phyloP scores from a whole-genome alignment of 2,797 vertebrate genomes.

The Girardinus metallicus region DNA sequence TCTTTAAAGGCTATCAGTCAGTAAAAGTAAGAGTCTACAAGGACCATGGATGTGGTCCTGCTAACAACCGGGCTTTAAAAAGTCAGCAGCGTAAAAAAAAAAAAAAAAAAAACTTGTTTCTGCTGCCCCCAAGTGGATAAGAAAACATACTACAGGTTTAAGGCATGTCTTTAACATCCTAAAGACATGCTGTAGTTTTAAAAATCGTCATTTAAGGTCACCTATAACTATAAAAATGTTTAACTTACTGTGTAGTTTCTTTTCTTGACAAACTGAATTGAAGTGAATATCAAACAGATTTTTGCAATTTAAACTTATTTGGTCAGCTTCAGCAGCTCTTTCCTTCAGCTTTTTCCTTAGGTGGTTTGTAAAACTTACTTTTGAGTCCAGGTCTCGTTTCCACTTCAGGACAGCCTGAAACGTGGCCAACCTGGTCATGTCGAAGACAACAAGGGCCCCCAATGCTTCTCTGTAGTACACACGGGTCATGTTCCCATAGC shows the following conservation, averaged over 20 bases:
- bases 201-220: neutral
- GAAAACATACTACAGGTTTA: neutral
- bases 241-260: neutral
- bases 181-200: neutral
- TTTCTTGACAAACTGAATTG: neutral
- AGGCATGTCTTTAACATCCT: neutral
- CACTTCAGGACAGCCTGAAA: conserved; percentile 85
- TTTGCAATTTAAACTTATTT: neutral
- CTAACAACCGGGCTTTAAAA: neutral
- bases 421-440: conserved; percentile 84
- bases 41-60: neutral
- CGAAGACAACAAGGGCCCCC: conserved; percentile 84
- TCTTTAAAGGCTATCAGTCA: neutral
- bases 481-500: conserved; percentile 87
- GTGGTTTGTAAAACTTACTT: conserved; percentile 52
- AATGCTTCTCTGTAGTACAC: conserved; percentile 86
- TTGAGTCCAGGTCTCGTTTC: conserved; percentile 85
- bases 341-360: neutral
- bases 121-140: neutral
- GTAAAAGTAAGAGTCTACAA: neutral
- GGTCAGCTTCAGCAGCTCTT: neutral
- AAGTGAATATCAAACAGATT: neutral
- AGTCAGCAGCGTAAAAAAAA: neutral
- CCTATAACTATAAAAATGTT: neutral
- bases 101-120: neutral